These are phyloP conservation scores for Bovichtus diacanthus DNA, from an alignment of 2,797 vertebrate species.

Conservation along the genomic window DNA sequence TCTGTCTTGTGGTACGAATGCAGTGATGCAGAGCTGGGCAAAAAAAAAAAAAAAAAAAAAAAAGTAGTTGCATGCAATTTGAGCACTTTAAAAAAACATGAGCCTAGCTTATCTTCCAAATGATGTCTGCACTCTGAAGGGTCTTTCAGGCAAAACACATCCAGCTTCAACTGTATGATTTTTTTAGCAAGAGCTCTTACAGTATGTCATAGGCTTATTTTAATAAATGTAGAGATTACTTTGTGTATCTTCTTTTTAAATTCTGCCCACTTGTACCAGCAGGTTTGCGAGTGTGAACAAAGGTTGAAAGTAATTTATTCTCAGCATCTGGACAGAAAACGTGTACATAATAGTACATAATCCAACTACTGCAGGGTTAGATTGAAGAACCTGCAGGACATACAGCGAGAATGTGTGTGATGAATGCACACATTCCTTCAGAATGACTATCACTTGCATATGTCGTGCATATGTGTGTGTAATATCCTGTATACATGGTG, in stretches of 20 bases:
- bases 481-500: conserved; percentile 22
- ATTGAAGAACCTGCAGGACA: conserved; percentile 30
- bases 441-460: conserved; percentile 64
- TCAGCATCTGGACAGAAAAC: neutral
- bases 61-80: conserved; percentile 71
- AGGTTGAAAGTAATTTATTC: neutral
- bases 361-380: conserved; percentile 16
- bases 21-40: conserved; percentile 60
- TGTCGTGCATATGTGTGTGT: conserved; percentile 63
- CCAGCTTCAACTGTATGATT: conserved; percentile 15
- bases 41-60: conserved; percentile 51
- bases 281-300: conserved; percentile 8
- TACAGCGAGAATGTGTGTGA: conserved; percentile 32
- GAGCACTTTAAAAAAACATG: conserved; percentile 79
- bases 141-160: conserved; percentile 46
- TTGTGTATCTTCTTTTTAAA: neutral
- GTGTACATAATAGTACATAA: neutral
- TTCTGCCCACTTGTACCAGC: neutral
- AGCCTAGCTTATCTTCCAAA: conserved; percentile 74
- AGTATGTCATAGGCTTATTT: neutral
- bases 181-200: conserved; percentile 18
- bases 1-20: conserved; percentile 68
- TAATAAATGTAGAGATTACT: neutral
- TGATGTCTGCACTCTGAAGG: conserved; percentile 69
- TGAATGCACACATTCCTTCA: conserved; percentile 69